A percentile compares a stretch with the other conserved stretches of the same genome.
phyloP scores from a whole-genome alignment of 2,888 invertebrate genomes.

The Melangyna quadrimaculata region DNA sequence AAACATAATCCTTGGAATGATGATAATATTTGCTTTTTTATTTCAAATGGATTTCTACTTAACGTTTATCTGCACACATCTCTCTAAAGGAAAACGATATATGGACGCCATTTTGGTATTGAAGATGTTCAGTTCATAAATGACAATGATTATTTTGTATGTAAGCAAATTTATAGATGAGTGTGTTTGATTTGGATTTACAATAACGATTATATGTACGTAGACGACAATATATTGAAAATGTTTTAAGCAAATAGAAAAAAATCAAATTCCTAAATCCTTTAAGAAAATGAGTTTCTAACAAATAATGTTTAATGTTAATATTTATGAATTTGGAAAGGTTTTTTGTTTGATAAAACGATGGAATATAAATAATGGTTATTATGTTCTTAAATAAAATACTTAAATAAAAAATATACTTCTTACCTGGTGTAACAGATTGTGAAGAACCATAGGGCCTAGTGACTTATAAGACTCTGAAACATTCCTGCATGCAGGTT shows the following conservation, averaged over 20 bases:
- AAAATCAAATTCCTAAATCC: not conserved
- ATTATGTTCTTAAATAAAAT: too few relatives aligned
- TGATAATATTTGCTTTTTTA: constrained; percentile 61
- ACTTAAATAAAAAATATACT: too few relatives aligned
- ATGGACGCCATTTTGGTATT: constrained; percentile 15
- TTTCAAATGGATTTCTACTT: not conserved
- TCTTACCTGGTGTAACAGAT: too few relatives aligned
- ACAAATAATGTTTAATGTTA: not conserved
- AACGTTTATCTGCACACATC: not conserved
- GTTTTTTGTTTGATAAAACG: too few relatives aligned
- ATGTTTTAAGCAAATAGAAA: constrained; percentile 38
- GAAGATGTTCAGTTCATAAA: not conserved
- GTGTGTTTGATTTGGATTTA: constrained; percentile 49
- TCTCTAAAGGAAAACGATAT: not conserved
- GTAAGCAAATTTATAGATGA: constrained; percentile 55
- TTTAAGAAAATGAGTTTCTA: not conserved
- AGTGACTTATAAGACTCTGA: too few relatives aligned
- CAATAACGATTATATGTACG: not conserved
- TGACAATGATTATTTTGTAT: constrained; percentile 6
- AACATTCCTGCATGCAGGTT: too few relatives aligned
- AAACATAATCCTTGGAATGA: constrained; percentile 64
- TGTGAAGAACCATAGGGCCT: too few relatives aligned
- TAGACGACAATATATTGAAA: constrained; percentile 35
- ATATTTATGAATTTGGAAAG: too few relatives aligned
- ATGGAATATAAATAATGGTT: too few relatives aligned